A percentile compares a stretch with the other conserved stretches of the same genome.
Conservation (phyloP, 2,888 invertebrate species). For the Nezara viridula region DNA sequence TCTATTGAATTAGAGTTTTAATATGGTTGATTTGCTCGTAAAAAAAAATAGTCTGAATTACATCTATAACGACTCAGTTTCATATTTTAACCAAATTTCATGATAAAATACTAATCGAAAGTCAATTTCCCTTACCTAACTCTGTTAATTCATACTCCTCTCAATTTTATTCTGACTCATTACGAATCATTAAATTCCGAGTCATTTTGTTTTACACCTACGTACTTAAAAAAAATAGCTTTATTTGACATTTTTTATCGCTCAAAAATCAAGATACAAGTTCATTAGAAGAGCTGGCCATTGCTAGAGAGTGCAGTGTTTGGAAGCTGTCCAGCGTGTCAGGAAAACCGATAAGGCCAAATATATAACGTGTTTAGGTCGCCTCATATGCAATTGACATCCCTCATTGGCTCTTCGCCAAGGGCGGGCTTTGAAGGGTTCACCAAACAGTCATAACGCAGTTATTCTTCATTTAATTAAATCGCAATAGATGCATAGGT, state of each 20-base stretch:
- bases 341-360: slow-evolving; percentile 47
- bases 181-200: too few species aligned
- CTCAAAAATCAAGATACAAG: neutral
- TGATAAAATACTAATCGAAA: neutral
- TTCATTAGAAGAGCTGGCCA: slow-evolving; percentile 10
- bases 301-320: neutral
- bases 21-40: too few species aligned
- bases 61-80: too few species aligned
- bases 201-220: too few species aligned
- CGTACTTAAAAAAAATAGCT: too few species aligned
- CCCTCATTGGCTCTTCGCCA: neutral
- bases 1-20: too few species aligned
- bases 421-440: neutral
- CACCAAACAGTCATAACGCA: neutral
- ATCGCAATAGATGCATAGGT: neutral
- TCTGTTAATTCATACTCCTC: neutral
- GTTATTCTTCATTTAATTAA: neutral
- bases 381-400: slow-evolving; percentile 23
- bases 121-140: neutral
- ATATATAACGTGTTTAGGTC: slow-evolving; percentile 25
- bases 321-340: slow-evolving; percentile 27
- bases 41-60: too few species aligned
- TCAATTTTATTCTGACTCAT: too few species aligned
- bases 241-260: neutral
- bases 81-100: neutral